Conservation (phyloP, 2,797 vertebrate genomes). For the Ptychadena robeensis region DNA sequence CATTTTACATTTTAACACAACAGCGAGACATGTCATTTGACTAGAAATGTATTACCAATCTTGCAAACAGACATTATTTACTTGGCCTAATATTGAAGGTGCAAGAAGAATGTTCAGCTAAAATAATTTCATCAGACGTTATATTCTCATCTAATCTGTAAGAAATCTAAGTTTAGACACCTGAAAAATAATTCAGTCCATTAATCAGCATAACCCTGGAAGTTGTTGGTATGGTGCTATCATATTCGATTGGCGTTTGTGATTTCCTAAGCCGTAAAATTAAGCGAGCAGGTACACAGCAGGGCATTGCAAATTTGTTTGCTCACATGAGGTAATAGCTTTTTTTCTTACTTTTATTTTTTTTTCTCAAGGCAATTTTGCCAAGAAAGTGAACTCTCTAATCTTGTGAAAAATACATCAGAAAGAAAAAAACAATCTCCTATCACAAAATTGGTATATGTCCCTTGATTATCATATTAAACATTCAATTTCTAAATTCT, state of each 20-base stretch:
- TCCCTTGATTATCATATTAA: slow-evolving; percentile 10
- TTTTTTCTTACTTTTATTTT: slow-evolving; percentile 16
- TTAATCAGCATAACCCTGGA: slow-evolving; percentile 28
- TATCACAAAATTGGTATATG: slow-evolving; percentile 10
- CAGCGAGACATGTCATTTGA: not conserved
- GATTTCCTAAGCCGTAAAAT: slow-evolving; percentile 19
- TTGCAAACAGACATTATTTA: not conserved
- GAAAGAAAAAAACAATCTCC: not conserved
- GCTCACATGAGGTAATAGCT: slow-evolving; percentile 28
- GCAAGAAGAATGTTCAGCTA: not conserved
- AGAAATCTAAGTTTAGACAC: not conserved
- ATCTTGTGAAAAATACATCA: not conserved
- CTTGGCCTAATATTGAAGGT: not conserved
- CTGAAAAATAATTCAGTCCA: slow-evolving; percentile 19
- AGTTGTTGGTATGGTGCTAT: not conserved
- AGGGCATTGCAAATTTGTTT: slow-evolving; percentile 18
- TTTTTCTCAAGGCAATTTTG: slow-evolving; percentile 18
- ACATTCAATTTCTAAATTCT: not conserved
- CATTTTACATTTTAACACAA: slow-evolving; percentile 2
- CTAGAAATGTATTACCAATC: slow-evolving; percentile 4
- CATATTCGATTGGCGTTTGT: slow-evolving; percentile 20
- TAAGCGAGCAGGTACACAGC: slow-evolving; percentile 20
- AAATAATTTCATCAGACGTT: not conserved
- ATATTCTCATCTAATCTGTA: not conserved
- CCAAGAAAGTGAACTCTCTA: not conserved